phyloP scores from a whole-genome alignment of 2,113 vertebrate species.

The Pomatorhinus ruficollis region DNA sequence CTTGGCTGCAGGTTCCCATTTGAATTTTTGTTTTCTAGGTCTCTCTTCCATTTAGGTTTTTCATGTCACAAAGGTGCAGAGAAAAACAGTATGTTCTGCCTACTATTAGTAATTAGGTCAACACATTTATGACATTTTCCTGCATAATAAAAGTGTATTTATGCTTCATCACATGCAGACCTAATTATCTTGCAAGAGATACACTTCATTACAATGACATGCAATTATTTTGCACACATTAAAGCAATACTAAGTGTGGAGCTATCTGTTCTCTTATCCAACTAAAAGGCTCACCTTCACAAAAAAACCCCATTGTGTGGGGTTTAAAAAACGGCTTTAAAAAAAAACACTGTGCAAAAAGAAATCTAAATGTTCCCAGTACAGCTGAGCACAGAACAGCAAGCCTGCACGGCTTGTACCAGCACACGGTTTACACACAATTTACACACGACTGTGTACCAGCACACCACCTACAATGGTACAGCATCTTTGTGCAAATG shows the following conservation, averaged over 20 bases:
- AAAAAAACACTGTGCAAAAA: background rate
- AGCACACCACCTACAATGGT: background rate
- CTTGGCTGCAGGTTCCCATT: background rate
- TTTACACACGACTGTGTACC: background rate
- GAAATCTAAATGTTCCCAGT: background rate
- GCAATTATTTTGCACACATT: background rate
- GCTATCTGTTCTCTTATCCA: background rate
- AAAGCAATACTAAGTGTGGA: background rate
- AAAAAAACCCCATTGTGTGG: background rate
- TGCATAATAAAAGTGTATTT: background rate
- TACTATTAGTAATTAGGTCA: background rate
- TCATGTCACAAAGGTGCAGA: background rate
- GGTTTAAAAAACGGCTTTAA: background rate
- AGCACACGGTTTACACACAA: background rate
- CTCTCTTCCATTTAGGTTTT: background rate
- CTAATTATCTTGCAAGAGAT: background rate
- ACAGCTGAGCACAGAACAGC: background rate
- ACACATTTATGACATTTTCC: background rate
- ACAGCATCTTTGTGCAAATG: background rate
- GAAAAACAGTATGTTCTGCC: background rate
- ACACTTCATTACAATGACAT: background rate
- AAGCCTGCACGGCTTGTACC: background rate
- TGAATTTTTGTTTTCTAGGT: background rate
- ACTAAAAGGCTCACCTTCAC: background rate
- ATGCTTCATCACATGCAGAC: background rate